A percentile compares a stretch with the other conserved stretches of the same genome.
These are phyloP conservation scores for Ericerus pela DNA, from an alignment of 1,140 invertebrate genomes.

Conservation along the genomic window DNA sequence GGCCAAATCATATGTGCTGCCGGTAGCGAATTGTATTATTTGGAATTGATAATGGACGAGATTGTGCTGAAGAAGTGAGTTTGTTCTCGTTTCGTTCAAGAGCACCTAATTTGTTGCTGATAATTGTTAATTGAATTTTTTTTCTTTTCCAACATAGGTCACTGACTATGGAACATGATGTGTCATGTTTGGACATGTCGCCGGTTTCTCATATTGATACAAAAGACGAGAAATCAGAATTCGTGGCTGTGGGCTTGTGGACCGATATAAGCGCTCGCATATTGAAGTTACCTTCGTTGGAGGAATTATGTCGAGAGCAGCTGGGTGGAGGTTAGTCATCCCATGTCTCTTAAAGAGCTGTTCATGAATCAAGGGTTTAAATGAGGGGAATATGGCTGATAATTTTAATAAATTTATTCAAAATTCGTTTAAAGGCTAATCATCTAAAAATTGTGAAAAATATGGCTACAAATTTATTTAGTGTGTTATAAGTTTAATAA, in stretches of 20 bases:
- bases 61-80: constrained; percentile 46
- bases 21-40: constrained; percentile 75
- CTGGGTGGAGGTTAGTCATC: constrained; percentile 70
- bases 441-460: too few relatives aligned
- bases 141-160: constrained; percentile 31
- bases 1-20: constrained; percentile 76
- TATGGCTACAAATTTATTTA: too few relatives aligned
- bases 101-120: background rate
- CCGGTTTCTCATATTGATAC: constrained; percentile 43
- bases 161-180: constrained; percentile 71
- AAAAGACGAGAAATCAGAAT: constrained; percentile 41
- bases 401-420: too few relatives aligned
- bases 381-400: too few relatives aligned
- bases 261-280: constrained; percentile 88
- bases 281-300: constrained; percentile 58
- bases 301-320: constrained; percentile 67
- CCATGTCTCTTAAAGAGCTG: too few relatives aligned
- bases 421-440: too few relatives aligned
- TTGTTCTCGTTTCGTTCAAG: constrained; percentile 11
- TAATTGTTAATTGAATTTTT: constrained; percentile 6
- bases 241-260: constrained; percentile 91
- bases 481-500: too few relatives aligned
- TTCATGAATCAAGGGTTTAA: too few relatives aligned
- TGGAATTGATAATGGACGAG: constrained; percentile 56
- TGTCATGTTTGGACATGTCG: constrained; percentile 90